Evolutionary conservation across 2,113 vertebrate genomes (phyloP), one percentile per base, ranked within the genome.

Genomic region (Calypte anna): DNA sequence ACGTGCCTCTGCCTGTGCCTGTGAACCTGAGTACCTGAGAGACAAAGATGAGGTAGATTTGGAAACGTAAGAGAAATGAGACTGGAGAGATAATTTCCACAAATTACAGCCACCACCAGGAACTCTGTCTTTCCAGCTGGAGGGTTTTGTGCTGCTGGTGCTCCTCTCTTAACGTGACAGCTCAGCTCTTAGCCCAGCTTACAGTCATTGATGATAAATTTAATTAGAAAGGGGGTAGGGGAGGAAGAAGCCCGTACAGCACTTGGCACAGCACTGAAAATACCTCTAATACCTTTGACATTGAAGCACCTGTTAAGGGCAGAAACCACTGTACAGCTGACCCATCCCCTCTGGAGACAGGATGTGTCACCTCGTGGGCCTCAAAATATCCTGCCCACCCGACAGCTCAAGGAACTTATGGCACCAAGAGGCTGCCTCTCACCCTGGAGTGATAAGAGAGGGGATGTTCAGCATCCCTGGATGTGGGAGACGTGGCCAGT

Each of bases 271-370:
- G 91, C 0, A 10, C 93, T 93, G 94, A 64, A 92, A 93, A 96
- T 91, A 43, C 86, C 63, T 96, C 94, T 94, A 84, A 95, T 92
- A 87, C 62, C 90, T 93, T 72, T 90, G 91, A 96, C 96, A 95
- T 14, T 70, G 94, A 96, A 86, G 84, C 57, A 89, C 91, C 92
- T 94, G 91, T 90, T 91, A 46, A 93, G 95, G 93, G 94, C 91
- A 81, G 43, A 77, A 79, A 44, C 63, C 3, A 9, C 69, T 43
- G 27, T 33, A 25, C 78, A 91, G 77, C 82, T 76, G 82, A 88
- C 40, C 9, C 2, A 88, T 87, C 77, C 67, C 69, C 77, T 94
- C 72, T 20, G 57, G 67, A 90, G 82, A 94, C 54, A 73, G 57
- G 46, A 78, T 20, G 22, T 82, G 54, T 91, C 68, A 40, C 67